Evolutionary conservation across 2,113 vertebrate genomes (phyloP).

Genomic region (Hirundichthys speculiger): DNA sequence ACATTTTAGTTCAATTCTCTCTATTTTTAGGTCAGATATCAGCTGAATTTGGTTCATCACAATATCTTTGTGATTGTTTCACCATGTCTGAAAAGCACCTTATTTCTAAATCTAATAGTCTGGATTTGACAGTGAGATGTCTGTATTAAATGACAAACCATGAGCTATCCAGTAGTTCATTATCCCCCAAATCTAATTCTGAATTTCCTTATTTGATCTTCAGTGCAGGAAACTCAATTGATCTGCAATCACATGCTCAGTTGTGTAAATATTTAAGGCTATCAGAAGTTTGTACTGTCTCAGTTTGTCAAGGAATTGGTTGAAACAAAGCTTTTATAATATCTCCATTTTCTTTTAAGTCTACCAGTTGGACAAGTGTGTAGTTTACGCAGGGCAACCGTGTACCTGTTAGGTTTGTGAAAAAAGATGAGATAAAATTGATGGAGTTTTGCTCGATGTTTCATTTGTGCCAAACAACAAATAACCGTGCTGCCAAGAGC

Average conservation of each 20-base stretch:
- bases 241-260: conserved; percentile 35
- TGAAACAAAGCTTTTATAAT: neutral
- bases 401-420: neutral
- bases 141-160: conserved; percentile 19
- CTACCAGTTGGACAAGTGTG: too few relatives aligned
- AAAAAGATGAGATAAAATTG: neutral
- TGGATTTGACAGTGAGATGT: neutral
- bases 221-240: conserved; percentile 2
- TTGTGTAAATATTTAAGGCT: conserved; percentile 16
- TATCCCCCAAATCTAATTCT: too few relatives aligned
- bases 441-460: too few relatives aligned
- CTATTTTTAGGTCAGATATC: conserved; percentile 2
- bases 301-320: conserved; percentile 7
- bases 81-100: conserved; percentile 13
- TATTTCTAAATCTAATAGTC: conserved; percentile 9
- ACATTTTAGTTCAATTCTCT: too few relatives aligned
- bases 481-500: neutral
- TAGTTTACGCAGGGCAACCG: neutral
- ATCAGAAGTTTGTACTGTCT: neutral
- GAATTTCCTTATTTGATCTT: too few relatives aligned
- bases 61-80: neutral
- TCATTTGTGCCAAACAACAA: conserved; percentile 11
- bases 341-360: neutral
- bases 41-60: neutral
- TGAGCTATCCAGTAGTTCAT: too few relatives aligned